Conservation (phyloP, 2,888 invertebrate genomes). For the Melikaiella ostensackeni region DNA sequence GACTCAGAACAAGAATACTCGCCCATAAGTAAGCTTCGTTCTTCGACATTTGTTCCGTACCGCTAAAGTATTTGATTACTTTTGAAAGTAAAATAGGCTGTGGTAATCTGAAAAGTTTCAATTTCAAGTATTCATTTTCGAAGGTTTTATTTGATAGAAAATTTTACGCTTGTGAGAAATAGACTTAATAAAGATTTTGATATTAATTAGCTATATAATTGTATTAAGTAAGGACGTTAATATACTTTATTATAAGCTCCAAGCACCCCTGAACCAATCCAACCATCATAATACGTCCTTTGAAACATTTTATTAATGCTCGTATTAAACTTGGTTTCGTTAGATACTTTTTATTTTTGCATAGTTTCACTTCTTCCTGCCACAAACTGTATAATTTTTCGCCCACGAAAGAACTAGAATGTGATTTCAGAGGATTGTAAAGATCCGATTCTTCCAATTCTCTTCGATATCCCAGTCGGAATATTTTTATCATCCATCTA, state of each 20-base stretch:
- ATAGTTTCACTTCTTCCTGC: conserved; percentile 73
- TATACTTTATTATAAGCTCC: neutral
- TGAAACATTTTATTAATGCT: conserved; percentile 81
- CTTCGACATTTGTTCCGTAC: conserved; percentile 50
- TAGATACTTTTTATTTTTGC: conserved; percentile 63
- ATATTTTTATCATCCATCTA: conserved; percentile 87
- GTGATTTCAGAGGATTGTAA: conserved; percentile 83
- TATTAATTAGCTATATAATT: too few relatives aligned
- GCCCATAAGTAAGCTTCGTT: conserved; percentile 77
- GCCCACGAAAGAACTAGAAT: conserved; percentile 82
- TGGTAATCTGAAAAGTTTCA: conserved; percentile 60
- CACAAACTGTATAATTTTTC: conserved; percentile 77
- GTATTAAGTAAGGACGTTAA: too few relatives aligned
- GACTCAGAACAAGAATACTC: conserved; percentile 69
- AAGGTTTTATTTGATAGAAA: too few relatives aligned
- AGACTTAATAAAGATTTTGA: too few relatives aligned
- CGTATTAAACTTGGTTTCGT: conserved; percentile 79
- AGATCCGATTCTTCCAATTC: conserved; percentile 86
- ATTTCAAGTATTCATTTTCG: too few relatives aligned
- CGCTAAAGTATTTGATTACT: conserved; percentile 63
- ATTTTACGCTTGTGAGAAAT: too few relatives aligned
- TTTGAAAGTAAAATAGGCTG: conserved; percentile 69
- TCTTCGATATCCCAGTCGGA: conserved; percentile 84
- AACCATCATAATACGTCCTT: conserved; percentile 79
- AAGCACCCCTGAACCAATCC: conserved; percentile 78